Evolutionary conservation across 2,113 vertebrate genomes (phyloP).

Genomic region (Pungitius pungitius): DNA sequence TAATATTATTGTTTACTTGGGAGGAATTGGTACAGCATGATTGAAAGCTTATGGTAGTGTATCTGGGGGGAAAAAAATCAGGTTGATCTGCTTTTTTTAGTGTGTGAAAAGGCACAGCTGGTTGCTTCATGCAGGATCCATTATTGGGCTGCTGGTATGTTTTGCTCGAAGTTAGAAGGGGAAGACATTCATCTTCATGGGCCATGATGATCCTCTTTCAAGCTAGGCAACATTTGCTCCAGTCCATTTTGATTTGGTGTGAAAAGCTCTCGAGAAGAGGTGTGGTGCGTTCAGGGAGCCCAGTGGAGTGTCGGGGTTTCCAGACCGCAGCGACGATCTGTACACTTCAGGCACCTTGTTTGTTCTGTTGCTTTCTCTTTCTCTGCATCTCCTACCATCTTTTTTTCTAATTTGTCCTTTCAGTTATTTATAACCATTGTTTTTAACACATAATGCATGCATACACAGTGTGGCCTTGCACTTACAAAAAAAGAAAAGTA

Average conservation of each 20-base stretch:
- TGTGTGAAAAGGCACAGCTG: background rate
- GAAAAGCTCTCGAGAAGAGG: background rate
- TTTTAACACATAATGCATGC: background rate
- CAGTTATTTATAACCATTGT: background rate
- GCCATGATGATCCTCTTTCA: slow-evolving; percentile 16
- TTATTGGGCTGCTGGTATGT: slow-evolving; percentile 13
- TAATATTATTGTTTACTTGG: slow-evolving; percentile 23
- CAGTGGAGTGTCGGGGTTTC: background rate
- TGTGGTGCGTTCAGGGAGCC: slow-evolving; percentile 23
- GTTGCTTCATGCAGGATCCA: slow-evolving; percentile 28
- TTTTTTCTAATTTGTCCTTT: background rate
- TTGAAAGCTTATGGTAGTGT: slow-evolving; percentile 21
- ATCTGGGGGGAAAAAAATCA: background rate
- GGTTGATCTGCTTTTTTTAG: background rate
- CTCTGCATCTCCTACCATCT: background rate
- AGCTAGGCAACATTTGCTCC: background rate
- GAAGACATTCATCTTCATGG: slow-evolving; percentile 52
- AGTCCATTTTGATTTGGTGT: background rate
- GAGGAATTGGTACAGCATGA: slow-evolving; percentile 21
- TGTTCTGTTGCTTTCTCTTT: background rate
- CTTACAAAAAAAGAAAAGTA: background rate
- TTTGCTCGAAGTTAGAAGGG: background rate
- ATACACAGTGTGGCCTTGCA: background rate
- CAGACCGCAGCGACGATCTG: background rate
- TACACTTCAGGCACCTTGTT: background rate